phyloP scores from a whole-genome alignment of 2,888 invertebrate species.

The Hofmannophila pseudospretella region DNA sequence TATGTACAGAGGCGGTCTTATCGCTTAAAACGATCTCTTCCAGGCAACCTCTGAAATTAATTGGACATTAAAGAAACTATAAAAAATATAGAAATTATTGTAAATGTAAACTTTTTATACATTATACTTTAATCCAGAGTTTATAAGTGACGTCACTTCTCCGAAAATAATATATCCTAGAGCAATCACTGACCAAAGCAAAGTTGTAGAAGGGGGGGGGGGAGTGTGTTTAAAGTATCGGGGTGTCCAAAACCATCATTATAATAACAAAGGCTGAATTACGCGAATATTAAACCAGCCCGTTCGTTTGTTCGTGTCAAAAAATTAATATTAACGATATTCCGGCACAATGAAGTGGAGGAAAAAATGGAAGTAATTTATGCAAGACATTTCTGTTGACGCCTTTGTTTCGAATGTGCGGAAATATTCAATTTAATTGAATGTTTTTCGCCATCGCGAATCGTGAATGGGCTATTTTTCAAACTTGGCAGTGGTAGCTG shows the following conservation, averaged over 20 bases:
- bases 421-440: conserved; percentile 61
- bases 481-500: conserved; percentile 7
- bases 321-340: conserved; percentile 78
- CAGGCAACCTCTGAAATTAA: no score
- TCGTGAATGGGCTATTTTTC: conserved; percentile 17
- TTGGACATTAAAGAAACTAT: no score
- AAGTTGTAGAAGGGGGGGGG: no score
- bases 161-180: no score
- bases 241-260: conserved; percentile 41
- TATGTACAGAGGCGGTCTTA: no score
- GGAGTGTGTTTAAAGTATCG: no score
- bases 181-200: no score
- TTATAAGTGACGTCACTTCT: no score
- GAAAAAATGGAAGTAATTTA: conserved; percentile 70
- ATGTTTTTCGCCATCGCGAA: conserved; percentile 22
- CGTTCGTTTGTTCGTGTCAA: conserved; percentile 72
- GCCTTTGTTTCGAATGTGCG: conserved; percentile 52
- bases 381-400: conserved; percentile 70
- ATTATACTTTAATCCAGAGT: no score
- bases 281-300: conserved; percentile 61
- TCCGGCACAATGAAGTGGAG: conserved; percentile 65
- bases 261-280: conserved; percentile 70
- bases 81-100: no score
- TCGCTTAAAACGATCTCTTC: no score
- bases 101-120: no score